A percentile compares a stretch with the other conserved stretches of the same genome.
Conservation (phyloP, 2,888 invertebrate genomes). For the Eucera pruinosa region DNA sequence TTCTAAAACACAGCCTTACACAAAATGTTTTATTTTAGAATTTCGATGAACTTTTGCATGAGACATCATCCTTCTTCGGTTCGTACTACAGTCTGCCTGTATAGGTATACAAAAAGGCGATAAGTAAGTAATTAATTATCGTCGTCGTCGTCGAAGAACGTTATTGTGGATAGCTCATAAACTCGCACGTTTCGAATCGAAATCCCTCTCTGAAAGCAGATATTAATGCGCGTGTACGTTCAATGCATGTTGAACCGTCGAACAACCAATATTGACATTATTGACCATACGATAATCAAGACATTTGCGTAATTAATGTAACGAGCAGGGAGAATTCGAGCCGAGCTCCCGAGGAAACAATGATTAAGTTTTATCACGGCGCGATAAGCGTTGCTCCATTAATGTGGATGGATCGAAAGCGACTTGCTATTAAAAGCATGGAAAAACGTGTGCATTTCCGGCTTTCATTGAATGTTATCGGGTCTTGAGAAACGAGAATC, state of each 20-base stretch:
- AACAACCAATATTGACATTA: conserved; percentile 57
- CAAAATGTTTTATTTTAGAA: too few relatives aligned
- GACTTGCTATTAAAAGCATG: conserved; percentile 18
- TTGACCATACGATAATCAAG: conserved; percentile 56
- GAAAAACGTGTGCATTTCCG: conserved; percentile 31
- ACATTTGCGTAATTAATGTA: conserved; percentile 62
- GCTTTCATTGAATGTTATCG: conserved; percentile 27
- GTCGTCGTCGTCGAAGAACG: background rate
- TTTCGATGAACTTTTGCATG: too few relatives aligned
- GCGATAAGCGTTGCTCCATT: conserved; percentile 19
- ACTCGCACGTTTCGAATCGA: conserved; percentile 19
- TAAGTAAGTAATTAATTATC: conserved; percentile 4
- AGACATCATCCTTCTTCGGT: too few relatives aligned
- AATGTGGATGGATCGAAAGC: conserved; percentile 15
- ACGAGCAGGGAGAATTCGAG: conserved; percentile 30
- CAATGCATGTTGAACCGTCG: conserved; percentile 22
- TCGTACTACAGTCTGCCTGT: too few relatives aligned
- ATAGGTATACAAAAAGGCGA: background rate
- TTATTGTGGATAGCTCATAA: conserved; percentile 9
- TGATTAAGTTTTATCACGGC: conserved; percentile 47
- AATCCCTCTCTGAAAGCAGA: conserved; percentile 43
- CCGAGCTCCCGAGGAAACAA: conserved; percentile 31
- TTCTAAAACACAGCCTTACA: too few relatives aligned
- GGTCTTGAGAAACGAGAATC: background rate
- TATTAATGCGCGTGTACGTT: conserved; percentile 32